phyloP scores from a whole-genome alignment of 2,113 vertebrate genomes.

The Paradisaea rubra region DNA sequence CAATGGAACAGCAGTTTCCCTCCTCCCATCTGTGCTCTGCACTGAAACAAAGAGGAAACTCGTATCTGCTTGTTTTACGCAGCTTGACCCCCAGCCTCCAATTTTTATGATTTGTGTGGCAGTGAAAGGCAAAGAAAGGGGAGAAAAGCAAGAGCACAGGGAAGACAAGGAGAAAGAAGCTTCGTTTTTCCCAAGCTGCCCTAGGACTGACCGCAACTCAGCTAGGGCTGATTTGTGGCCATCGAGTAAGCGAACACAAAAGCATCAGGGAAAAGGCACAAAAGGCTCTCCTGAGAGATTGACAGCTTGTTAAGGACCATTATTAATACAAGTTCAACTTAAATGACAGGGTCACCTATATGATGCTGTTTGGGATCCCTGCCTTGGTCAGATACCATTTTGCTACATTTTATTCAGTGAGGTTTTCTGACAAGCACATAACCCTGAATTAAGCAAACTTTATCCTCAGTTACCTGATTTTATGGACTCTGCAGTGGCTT shows the following conservation, averaged over 20 bases:
- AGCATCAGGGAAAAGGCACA: conserved; percentile 39
- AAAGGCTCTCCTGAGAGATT: conserved; percentile 47
- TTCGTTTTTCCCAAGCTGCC: conserved; percentile 33
- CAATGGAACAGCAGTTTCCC: conserved; percentile 34
- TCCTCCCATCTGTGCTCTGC: conserved; percentile 13
- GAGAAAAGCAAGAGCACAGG: conserved; percentile 28
- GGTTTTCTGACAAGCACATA: not conserved
- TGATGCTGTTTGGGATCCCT: conserved; percentile 1
- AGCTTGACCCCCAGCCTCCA: conserved; percentile 65
- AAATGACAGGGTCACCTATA: conserved; percentile 56
- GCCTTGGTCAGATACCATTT: not conserved
- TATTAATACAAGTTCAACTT: conserved; percentile 55
- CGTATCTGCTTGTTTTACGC: conserved; percentile 64
- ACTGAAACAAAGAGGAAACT: conserved; percentile 66
- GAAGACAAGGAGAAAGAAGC: conserved; percentile 38
- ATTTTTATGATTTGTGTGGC: conserved; percentile 68
- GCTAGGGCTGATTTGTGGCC: conserved; percentile 54
- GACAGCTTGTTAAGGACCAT: conserved; percentile 59
- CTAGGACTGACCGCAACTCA: conserved; percentile 28
- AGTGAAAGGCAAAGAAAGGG: conserved; percentile 56
- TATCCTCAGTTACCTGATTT: not conserved
- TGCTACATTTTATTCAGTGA: not conserved
- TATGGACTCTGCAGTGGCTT: not conserved
- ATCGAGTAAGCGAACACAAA: conserved; percentile 52
- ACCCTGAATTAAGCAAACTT: not conserved